These are phyloP conservation scores for Parauchenoglanis ngamensis DNA, from an alignment of 2,797 vertebrate species.

Conservation along the genomic window DNA sequence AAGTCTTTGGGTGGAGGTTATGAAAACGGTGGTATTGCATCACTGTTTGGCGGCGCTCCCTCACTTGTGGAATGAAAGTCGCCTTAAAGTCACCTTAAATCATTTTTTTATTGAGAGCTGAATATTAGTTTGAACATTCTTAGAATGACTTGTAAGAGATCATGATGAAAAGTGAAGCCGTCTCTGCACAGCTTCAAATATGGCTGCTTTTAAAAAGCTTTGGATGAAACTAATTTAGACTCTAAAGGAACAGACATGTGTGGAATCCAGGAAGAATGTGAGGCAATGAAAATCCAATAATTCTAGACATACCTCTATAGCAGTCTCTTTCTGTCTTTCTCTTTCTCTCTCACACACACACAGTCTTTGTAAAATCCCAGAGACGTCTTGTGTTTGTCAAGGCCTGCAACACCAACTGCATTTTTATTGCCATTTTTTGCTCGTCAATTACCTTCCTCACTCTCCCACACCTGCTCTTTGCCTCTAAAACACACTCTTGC, in stretches of 20 bases:
- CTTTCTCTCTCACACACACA: not conserved
- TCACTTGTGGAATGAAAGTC: slow-evolving; percentile 23
- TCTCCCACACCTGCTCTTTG: not conserved
- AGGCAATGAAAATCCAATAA: slow-evolving; percentile 29
- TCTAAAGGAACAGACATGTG: slow-evolving; percentile 22
- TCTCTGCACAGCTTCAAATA: not conserved
- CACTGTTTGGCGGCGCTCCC: not conserved
- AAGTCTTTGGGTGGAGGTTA: slow-evolving; percentile 38
- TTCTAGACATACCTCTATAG: not conserved
- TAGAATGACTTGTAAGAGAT: slow-evolving; percentile 33
- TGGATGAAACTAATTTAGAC: slow-evolving; percentile 23
- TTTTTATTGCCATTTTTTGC: not conserved
- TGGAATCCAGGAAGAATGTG: slow-evolving; percentile 17
- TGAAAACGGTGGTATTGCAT: slow-evolving; percentile 48
- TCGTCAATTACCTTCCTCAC: not conserved
- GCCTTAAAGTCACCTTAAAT: slow-evolving; percentile 15
- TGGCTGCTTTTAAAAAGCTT: slow-evolving; percentile 34
- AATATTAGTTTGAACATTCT: slow-evolving; percentile 33
- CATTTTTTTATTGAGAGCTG: slow-evolving; percentile 20
- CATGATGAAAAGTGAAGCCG: slow-evolving; percentile 21
- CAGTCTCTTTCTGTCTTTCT: not conserved
- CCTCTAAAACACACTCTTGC: not conserved
- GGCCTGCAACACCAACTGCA: slow-evolving; percentile 2
- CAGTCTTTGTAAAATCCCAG: not conserved
- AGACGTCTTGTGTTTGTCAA: slow-evolving; percentile 10